Evolutionary conservation across 2,888 invertebrate genomes (phyloP), one percentile per base, ranked within the genome.

Genomic region (Cacoxenus indagator): DNA sequence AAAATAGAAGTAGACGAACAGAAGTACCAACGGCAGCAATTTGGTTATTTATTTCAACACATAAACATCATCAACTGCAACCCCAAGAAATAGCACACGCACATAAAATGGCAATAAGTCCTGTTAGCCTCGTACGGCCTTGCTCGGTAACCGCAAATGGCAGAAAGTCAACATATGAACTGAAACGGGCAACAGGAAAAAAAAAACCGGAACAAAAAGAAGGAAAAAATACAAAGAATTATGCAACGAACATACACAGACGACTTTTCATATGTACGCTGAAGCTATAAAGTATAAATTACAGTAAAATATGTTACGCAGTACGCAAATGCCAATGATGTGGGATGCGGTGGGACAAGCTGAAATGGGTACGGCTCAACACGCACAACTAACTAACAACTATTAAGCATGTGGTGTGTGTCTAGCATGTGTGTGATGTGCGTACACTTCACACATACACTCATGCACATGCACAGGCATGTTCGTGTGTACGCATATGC

Each of bases 341-440:
- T n/a, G 17, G 17, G 31, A 64, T 17, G 48, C 27, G 48, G 22
- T 29, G 29, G 5, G n/a, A 37, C 37, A 22, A 17, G 22, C 5
- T 6, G 17, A 5, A 59, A 59, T 9, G 59, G 55, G n/a, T 27
- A 55, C n/a, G 27, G 29, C 27, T 5, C 57, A 57, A 57, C 82
- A 80, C 82, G 82, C 82, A 80, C 82, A 81, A 82, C 80, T 76
- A 81, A 81, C 80, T 81, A 82, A 82, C 81, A 81, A 82, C 82
- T 81, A 81, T 82, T 81, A 82, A 82, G 82, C 77, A 48, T 55
- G 67, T 24, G 31, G 55, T 24, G 43, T 24, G 55, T 67, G 37
- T 61, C 29, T 31, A 31, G 24, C 14, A 27, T 66, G 54, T 62
- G 68, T 68, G 66, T 62, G 66, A 27, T 64, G 46, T 51, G 51